A percentile compares a stretch with the other conserved stretches of the same genome.
Evolutionary conservation across 30 jellyfish, hydroid and myxozoan genomes (phyloP).

Genomic region (Turritopsis rubra): DNA sequence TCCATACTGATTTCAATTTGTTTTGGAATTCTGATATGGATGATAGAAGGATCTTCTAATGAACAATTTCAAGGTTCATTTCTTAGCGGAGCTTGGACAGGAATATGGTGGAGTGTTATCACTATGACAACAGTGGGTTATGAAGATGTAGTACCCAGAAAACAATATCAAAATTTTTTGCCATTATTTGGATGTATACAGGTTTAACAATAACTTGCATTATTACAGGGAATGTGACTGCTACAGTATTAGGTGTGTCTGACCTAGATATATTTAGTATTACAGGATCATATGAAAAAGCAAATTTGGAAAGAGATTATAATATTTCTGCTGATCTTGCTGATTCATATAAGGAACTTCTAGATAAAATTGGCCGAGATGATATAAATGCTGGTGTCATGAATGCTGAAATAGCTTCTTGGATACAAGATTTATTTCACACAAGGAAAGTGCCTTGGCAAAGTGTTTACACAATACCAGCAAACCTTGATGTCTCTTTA

Average conservation of each 20-base stretch:
- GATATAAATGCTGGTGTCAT: conserved; percentile 12
- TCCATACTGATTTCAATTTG: neutral
- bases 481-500: conserved; percentile 3
- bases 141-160: conserved; percentile 10
- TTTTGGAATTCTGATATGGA: conserved; percentile 13
- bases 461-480: conserved; percentile 10
- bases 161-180: neutral
- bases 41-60: neutral
- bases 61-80: neutral
- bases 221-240: conserved; percentile 9
- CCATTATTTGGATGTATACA: neutral
- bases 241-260: neutral
- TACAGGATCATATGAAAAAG: neutral
- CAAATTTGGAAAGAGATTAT: neutral
- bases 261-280: conserved; percentile 1
- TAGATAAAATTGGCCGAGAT: neutral
- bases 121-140: conserved; percentile 16
- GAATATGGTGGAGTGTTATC: conserved; percentile 10
- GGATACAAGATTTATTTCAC: neutral
- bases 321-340: neutral
- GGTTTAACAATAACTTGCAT: neutral
- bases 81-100: neutral
- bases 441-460: neutral
- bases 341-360: neutral
- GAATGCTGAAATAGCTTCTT: conserved; percentile 8